These are phyloP conservation scores for Enteromius treurensis DNA, from an alignment of 2,797 vertebrate genomes.

Conservation along the genomic window DNA sequence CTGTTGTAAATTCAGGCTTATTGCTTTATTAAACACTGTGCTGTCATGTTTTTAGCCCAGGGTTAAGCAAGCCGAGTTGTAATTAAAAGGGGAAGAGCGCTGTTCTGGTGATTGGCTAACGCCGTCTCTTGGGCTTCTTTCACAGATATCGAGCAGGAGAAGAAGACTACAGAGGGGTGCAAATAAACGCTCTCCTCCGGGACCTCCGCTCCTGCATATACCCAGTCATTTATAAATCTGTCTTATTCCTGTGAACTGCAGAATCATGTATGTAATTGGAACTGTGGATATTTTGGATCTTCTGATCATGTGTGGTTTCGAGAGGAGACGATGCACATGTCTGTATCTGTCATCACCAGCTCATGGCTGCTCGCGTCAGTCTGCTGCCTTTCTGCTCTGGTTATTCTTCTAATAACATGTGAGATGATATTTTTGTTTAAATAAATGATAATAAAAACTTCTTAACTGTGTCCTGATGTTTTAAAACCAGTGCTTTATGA, in stretches of 20 bases:
- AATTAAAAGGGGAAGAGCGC: no score
- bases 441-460: slow-evolving; percentile 26
- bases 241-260: background rate
- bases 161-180: slow-evolving; percentile 54
- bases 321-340: slow-evolving; percentile 13
- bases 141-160: slow-evolving; percentile 73
- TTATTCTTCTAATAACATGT: slow-evolving; percentile 53
- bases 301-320: slow-evolving; percentile 24
- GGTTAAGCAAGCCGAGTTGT: no score
- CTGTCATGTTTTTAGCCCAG: no score
- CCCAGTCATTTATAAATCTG: background rate
- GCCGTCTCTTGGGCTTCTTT: background rate
- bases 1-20: no score
- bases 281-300: slow-evolving; percentile 23
- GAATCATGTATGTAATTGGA: slow-evolving; percentile 28
- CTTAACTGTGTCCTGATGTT: background rate
- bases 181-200: slow-evolving; percentile 49
- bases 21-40: no score
- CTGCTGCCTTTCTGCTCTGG: slow-evolving; percentile 62
- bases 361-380: slow-evolving; percentile 52
- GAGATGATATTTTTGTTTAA: slow-evolving; percentile 36
- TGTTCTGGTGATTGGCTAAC: background rate
- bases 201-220: slow-evolving; percentile 28
- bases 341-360: slow-evolving; percentile 18
- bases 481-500: background rate